Conservation (phyloP, 2,113 vertebrate species). For the Recurvirostra avosetta region DNA sequence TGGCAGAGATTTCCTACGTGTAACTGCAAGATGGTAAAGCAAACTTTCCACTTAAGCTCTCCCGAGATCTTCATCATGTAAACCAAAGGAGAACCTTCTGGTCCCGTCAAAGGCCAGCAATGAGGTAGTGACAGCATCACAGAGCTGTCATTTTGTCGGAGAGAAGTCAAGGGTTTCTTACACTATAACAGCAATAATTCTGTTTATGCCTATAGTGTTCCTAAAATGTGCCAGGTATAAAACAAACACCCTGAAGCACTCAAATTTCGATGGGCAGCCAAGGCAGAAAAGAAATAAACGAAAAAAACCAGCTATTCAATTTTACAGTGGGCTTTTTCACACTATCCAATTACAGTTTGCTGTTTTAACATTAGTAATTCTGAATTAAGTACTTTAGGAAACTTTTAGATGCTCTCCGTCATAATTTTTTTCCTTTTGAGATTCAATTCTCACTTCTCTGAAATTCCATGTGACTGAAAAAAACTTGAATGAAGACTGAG, state of each 20-base stretch:
- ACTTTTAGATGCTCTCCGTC: background rate
- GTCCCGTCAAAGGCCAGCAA: background rate
- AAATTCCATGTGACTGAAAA: background rate
- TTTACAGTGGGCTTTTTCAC: background rate
- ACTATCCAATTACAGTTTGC: background rate
- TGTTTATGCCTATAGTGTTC: background rate
- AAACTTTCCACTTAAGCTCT: background rate
- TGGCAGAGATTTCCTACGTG: background rate
- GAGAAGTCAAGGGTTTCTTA: background rate
- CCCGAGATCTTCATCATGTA: background rate
- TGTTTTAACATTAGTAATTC: background rate
- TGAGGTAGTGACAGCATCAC: background rate
- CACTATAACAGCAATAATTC: background rate
- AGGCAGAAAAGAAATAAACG: background rate
- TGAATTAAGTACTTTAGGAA: background rate
- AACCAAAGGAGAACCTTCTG: background rate
- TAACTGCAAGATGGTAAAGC: background rate
- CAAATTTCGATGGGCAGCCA: background rate
- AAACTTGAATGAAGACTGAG: background rate
- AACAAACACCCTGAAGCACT: background rate
- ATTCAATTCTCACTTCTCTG: background rate
- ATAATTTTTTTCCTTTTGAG: background rate
- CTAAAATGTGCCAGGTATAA: background rate
- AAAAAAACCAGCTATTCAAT: background rate
- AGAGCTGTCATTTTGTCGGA: background rate